Base-by-base conservation (phyloP, 2,797 vertebrate species). In the Sebastes vulpes region DNA sequence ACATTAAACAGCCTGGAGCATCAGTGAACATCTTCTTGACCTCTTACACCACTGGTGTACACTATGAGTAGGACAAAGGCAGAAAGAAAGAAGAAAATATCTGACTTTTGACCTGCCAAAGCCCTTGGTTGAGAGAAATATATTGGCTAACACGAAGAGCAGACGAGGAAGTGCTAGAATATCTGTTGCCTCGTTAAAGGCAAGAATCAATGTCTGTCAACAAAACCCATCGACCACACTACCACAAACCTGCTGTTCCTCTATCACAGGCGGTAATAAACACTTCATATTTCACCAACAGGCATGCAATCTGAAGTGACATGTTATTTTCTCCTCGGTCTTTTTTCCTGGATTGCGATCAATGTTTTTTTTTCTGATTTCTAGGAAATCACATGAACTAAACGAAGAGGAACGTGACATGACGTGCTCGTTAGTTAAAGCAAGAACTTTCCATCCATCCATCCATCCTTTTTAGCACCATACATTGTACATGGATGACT, bases 311-410 rank as follows among this genome's bases (percentile, higher is more conserved):
- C 66, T 81, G 71, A 87, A 79, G 79, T 81, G 83, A 80, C 87
- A 81, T 86, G 77, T 85, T 88, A 88, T 90, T 89, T 84, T 92
- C 83, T 88, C 48, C 28, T 70, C n/a, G 20, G 53, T 79, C 53
- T 65, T 77, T 87, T 93, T 95, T 92, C 90, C 92, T 93, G 90
- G 90, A 92, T 79, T 67, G 66, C 6, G 6, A 89, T 92, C 85
- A 91, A 71, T 77, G n/a, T 66, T 79, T 79, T 79, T 71, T 71
- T 52, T 58, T 72, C 42, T 54, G 58, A 18, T 63, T 77, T 81
- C 59, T 65, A 68, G 35, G 25, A 87, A 92, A 79, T 90, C 89
- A 48, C 81, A 81, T 84, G 64, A 84, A 82, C 29, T 65, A 46
- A 74, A 80, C 6, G 60, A 83, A 16, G 75, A 72, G 42, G 60